Evolutionary conservation across 2,888 invertebrate genomes (phyloP), one percentile per base, ranked within the genome.

Genomic region (Gryllus longicercus): DNA sequence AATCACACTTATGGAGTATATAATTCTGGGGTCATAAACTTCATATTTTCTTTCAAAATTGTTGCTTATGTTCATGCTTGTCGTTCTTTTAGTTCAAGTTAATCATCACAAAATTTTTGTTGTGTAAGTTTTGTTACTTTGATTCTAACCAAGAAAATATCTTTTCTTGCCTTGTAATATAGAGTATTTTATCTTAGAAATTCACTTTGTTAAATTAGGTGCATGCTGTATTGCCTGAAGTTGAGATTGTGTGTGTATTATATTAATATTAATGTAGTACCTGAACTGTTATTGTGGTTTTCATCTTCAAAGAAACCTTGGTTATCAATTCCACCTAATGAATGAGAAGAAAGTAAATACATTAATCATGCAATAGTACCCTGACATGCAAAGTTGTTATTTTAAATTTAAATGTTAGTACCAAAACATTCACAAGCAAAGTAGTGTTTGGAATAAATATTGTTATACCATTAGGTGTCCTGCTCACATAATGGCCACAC

Each of bases 271-370:
- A 50, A 50, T 49, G 49, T 16, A 75, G 85, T 86, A 87, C 88
- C 88, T 88, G 87, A 89, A 87, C 85, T 88, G 88, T 91, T 90
- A 86, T 88, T 92, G 89, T 90, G 91, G 89, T 92, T 92, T 89
- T 92, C 91, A 89, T 93, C 93, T 86, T 92, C 91, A 89, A 93
- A 92, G 90, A 93, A 94, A 88, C 92, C 92, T 89, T 91, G 91
- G 90, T 93, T 94, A 90, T 92, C 92, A 88, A 93, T 91, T 86
- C 92, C 93, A 87, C 89, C 88, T 89, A 80, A 82, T 81, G 78
- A 82, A 80, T 79, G 80, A 81, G 50, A 77, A 82, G 38, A 80
- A 63, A 51, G 50, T 77, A 76, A 74, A 16, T 23, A 75, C 79
- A 76, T 81, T 51, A 75, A 76, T 74, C 38, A 75, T 82, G 78